A percentile compares a stretch with the other conserved stretches of the same genome.
Conservation (phyloP, 2,113 vertebrate genomes). For the Peromyscus leucopus region DNA sequence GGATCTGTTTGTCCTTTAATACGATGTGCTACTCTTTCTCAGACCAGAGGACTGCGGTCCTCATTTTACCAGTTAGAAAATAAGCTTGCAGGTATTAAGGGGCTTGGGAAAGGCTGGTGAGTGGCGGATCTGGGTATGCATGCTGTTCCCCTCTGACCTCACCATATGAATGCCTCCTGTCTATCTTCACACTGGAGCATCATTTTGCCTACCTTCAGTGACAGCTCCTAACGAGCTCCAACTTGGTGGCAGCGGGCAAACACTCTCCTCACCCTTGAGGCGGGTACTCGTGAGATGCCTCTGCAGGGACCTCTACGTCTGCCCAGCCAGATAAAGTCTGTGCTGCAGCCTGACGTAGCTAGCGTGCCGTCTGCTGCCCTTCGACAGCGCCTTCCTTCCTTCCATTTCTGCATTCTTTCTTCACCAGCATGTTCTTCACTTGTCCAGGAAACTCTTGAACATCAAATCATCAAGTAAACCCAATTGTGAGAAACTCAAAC, state of each 20-base stretch:
- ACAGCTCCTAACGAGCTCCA: background rate
- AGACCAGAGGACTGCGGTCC: background rate
- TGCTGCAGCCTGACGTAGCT: background rate
- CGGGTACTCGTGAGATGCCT: background rate
- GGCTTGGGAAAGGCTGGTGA: background rate
- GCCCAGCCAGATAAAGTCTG: background rate
- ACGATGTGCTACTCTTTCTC: background rate
- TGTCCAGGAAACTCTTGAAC: background rate
- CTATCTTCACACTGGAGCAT: background rate
- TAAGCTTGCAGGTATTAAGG: background rate
- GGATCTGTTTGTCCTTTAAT: background rate
- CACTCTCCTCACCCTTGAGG: accelerated
- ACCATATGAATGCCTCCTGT: background rate
- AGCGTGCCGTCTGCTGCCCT: background rate
- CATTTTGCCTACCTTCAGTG: background rate
- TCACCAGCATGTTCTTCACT: background rate
- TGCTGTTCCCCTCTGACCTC: accelerated
- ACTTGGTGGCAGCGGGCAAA: background rate
- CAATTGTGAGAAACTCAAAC: background rate
- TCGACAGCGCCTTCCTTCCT: background rate
- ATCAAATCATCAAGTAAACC: background rate
- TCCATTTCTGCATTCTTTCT: background rate
- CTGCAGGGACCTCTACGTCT: background rate
- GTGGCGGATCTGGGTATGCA: background rate
- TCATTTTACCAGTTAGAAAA: background rate